These are phyloP conservation scores for Pangasianodon hypophthalmus DNA, from an alignment of 2,113 vertebrate species.

Conservation along the genomic window DNA sequence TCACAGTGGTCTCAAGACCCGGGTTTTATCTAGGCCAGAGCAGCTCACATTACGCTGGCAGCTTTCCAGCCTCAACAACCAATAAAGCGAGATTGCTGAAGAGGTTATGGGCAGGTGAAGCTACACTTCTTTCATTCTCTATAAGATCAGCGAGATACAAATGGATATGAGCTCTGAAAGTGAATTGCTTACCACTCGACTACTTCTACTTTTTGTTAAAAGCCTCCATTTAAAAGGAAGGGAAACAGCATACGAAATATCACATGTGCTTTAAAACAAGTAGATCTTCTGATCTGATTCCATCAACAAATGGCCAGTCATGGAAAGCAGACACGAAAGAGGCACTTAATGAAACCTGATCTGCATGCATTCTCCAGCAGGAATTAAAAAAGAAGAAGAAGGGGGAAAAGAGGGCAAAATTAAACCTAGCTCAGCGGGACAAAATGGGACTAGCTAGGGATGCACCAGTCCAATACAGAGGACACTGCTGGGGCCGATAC, in stretches of 20 bases:
- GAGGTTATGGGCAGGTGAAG: constrained; percentile 42
- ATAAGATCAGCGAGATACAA: constrained; percentile 11
- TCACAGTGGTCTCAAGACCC: background rate
- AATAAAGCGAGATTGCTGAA: constrained; percentile 45
- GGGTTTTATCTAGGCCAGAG: constrained; percentile 34
- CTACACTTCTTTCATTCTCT: constrained; percentile 4
- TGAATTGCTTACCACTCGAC: background rate
- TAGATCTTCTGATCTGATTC: constrained; percentile 10
- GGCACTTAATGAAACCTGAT: constrained; percentile 23
- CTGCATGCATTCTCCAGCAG: background rate
- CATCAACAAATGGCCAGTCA: constrained; percentile 19
- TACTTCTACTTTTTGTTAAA: background rate
- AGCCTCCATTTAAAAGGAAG: background rate
- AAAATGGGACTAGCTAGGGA: constrained; percentile 1
- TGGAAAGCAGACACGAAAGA: constrained; percentile 4
- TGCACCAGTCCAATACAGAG: constrained; percentile 16
- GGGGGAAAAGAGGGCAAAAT: background rate
- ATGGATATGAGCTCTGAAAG: background rate
- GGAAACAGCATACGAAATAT: background rate
- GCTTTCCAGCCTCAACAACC: constrained; percentile 37
- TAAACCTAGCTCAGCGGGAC: background rate
- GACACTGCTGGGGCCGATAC: background rate
- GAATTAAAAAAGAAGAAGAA: background rate
- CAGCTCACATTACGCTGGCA: constrained; percentile 33
- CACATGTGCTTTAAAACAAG: background rate